These are phyloP conservation scores for Brenthis ino DNA, from an alignment of 2,888 invertebrate genomes.

Conservation along the genomic window DNA sequence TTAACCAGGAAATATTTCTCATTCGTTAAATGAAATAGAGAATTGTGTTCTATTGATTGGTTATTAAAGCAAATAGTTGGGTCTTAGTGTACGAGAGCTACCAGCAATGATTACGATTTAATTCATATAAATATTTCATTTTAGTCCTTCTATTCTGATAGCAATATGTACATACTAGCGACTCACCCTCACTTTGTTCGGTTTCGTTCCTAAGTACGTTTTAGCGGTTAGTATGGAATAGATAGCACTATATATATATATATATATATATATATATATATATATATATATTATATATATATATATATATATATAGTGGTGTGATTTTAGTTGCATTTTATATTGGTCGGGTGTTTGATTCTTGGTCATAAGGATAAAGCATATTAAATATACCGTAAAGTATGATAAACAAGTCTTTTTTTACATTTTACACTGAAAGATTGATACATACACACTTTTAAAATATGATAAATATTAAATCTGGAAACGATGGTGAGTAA, in stretches of 20 bases:
- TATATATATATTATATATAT: too few relatives aligned
- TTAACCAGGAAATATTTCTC: slow-evolving; percentile 6
- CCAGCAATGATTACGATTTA: slow-evolving; percentile 5
- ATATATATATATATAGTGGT: not conserved
- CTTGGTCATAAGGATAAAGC: too few relatives aligned
- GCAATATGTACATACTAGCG: too few relatives aligned
- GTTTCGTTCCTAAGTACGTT: too few relatives aligned
- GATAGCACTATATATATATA: too few relatives aligned
- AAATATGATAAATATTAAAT: slow-evolving; percentile 11
- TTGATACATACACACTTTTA: not conserved
- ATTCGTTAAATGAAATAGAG: slow-evolving; percentile 31
- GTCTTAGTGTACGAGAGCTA: slow-evolving; percentile 17
- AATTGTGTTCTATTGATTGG: slow-evolving; percentile 46
- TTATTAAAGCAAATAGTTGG: slow-evolving; percentile 51
- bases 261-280: too few relatives aligned
- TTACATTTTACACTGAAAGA: too few relatives aligned
- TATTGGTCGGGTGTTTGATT: not conserved
- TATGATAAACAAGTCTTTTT: too few relatives aligned
- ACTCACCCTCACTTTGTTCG: too few relatives aligned
- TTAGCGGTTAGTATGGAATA: too few relatives aligned
- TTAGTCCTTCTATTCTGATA: not conserved
- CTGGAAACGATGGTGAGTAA: slow-evolving; percentile 14
- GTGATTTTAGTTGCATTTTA: slow-evolving; percentile 9
- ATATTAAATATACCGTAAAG: too few relatives aligned
- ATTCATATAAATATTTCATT: not conserved